phyloP scores from a whole-genome alignment of 2,888 invertebrate species.

The Onchidella celtica region DNA sequence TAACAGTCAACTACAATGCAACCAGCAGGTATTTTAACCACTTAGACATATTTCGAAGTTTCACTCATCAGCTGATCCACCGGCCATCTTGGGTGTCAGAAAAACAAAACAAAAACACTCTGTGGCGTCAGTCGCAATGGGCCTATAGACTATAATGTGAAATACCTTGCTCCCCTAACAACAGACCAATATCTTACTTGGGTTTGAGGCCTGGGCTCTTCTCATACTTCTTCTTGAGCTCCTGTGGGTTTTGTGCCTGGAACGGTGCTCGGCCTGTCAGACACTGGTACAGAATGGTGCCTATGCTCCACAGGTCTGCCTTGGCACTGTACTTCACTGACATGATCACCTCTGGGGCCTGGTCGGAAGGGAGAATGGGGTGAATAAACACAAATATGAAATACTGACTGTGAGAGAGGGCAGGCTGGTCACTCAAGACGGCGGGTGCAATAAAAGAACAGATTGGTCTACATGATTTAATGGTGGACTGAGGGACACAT shows the following conservation, averaged over 20 bases:
- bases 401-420: no score
- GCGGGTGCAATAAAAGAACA: not conserved
- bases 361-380: constrained; percentile 81
- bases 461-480: not conserved
- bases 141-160: no score
- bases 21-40: no score
- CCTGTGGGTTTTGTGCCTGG: constrained; percentile 98
- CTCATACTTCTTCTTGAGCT: constrained; percentile 97
- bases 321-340: constrained; percentile 98
- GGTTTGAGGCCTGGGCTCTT: constrained; percentile 86
- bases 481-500: not conserved
- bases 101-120: no score
- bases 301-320: constrained; percentile 99
- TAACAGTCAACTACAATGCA: no score
- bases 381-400: no score
- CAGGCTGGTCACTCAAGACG: not conserved
- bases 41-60: no score
- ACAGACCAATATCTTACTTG: constrained; percentile 70
- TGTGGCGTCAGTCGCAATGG: no score
- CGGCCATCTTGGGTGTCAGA: no score
- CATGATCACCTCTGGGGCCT: constrained; percentile 99
- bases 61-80: no score
- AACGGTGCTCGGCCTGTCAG: constrained; percentile 99
- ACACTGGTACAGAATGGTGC: constrained; percentile 99
- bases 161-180: no score